Base-by-base conservation (phyloP, 2,113 vertebrate species). In the Leucopsar rothschildi region DNA sequence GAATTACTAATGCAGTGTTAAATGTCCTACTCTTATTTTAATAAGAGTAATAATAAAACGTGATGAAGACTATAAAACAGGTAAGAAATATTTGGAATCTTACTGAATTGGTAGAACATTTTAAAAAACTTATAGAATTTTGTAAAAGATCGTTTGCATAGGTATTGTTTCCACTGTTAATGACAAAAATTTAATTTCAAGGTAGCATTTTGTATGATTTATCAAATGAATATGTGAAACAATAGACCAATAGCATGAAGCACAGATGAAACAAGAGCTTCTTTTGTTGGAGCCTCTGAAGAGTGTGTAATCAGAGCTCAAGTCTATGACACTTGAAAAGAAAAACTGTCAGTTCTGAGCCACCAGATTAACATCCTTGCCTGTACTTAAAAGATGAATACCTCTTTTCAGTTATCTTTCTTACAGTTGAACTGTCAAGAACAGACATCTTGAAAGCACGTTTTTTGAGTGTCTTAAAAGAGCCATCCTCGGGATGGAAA, bases 281-380 rank as follows among this genome's bases (percentile, higher is more conserved):
- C 83, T 94, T 94, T 96, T 96, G 91, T 92, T 81, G 86, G 76
- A 92, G 63, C 70, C 57, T 91, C 49, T 88, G 68, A 93, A 83
- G 90, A 88, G 82, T 71, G 35, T 94, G 92, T 95, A 96, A 95
- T 95, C 91, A 95, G 53, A 95, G 84, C 92, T 97, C 91, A 95
- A 87, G 83, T 76, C 91, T 95, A 15, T 96, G 95, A 93, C 91
- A 97, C 82, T 90, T 96, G 91, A 93, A 91, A 95, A 92, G 96
- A 93, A 92, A 94, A 95, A 81, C 91, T 96, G 96, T 93, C 95
- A 95, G 79, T 86, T 92, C 65, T 89, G 91, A 92, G 61, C 84
- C 21, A 81, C 61, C 66, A 92, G 95, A 95, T 95, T 94, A 96
- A 87, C 86, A 95, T 87, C 72, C 69, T 56, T 96, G 91, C 86